Evolutionary conservation across 2,113 vertebrate genomes (phyloP).

Genomic region (Protobothrops flavoviridis): DNA sequence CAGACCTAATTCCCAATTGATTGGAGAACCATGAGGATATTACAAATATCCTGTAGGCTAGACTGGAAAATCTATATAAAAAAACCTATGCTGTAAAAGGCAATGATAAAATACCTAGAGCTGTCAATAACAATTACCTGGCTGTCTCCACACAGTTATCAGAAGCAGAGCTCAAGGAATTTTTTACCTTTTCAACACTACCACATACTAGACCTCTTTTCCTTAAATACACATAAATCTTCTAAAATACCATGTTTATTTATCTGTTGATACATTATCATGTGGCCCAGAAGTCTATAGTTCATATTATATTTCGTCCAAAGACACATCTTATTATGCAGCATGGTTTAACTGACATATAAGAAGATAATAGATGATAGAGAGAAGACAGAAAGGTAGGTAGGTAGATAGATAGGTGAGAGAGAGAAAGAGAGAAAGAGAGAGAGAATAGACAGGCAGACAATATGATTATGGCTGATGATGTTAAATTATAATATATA

Average conservation of each 20-base stretch:
- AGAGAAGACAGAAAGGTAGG: too few species aligned
- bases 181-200: background rate
- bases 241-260: background rate
- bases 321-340: background rate
- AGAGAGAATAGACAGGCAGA: background rate
- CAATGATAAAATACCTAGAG: background rate
- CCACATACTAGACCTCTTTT: background rate
- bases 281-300: background rate
- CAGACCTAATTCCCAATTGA: background rate
- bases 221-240: background rate
- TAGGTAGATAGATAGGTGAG: too few species aligned
- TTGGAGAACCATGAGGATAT: background rate
- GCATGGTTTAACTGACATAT: background rate
- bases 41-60: background rate
- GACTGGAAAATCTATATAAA: background rate
- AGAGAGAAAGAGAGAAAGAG: too few species aligned
- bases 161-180: background rate
- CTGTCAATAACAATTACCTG: background rate
- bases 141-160: background rate
- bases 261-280: background rate
- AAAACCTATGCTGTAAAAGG: background rate
- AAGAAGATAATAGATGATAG: background rate
- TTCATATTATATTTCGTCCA: background rate
- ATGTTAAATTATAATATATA: background rate
- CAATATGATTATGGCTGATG: background rate